These are phyloP conservation scores for Pachymerium ferrugineum DNA, from an alignment of 2,888 invertebrate genomes.

Conservation along the genomic window DNA sequence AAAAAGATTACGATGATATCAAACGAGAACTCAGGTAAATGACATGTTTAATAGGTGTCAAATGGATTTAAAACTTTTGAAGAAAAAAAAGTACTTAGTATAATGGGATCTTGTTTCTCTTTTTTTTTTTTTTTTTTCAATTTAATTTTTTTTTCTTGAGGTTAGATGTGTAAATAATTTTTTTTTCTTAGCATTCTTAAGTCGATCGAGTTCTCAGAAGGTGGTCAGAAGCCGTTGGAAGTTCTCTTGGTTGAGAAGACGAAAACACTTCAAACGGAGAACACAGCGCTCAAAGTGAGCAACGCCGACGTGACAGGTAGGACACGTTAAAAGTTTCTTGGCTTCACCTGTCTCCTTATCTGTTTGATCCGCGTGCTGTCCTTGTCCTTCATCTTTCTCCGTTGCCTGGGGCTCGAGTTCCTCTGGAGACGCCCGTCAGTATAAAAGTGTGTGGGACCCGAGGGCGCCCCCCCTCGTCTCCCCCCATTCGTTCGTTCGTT, in stretches of 20 bases:
- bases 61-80: too few relatives aligned
- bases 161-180: too few relatives aligned
- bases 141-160: too few relatives aligned
- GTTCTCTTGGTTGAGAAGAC: constrained; percentile 70
- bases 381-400: constrained; percentile 51
- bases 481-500: constrained; percentile 11
- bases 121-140: constrained; percentile 20
- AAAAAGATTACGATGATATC: constrained; percentile 87
- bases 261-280: constrained; percentile 61
- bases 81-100: too few relatives aligned
- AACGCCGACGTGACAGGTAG: constrained; percentile 49
- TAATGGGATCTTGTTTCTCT: too few relatives aligned
- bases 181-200: constrained; percentile 61
- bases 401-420: constrained; percentile 50
- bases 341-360: constrained; percentile 40
- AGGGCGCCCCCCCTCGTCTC: not conserved
- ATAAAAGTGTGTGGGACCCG: not conserved
- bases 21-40: constrained; percentile 69
- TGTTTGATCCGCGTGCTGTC: constrained; percentile 20
- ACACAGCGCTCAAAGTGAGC: constrained; percentile 51
- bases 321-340: constrained; percentile 29
- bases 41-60: not conserved
- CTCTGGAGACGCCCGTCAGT: constrained; percentile 27
- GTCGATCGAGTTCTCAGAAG: constrained; percentile 61
- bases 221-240: constrained; percentile 59